Evolutionary conservation across 2,113 vertebrate species (phyloP).

Genomic region (Dendrocopos noguchii): DNA sequence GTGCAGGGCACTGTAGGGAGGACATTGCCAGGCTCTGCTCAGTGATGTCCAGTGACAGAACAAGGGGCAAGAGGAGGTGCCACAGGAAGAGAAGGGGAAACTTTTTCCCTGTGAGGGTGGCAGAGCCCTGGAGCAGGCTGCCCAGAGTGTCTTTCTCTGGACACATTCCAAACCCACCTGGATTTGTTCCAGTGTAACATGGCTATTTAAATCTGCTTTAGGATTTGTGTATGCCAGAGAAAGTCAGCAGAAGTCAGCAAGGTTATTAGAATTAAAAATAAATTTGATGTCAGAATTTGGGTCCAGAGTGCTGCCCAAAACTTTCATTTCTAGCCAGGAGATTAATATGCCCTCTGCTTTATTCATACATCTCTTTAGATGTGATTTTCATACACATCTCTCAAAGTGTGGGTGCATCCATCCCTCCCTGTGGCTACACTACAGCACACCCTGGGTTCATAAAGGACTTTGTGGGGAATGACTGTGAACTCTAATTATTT

Average conservation of each 20-base stretch:
- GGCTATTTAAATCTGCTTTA: background rate
- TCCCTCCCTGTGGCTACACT: background rate
- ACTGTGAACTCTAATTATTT: background rate
- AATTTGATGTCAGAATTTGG: background rate
- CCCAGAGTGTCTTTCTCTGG: too few species aligned
- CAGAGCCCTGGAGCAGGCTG: too few species aligned
- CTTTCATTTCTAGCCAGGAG: background rate
- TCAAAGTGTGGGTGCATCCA: background rate
- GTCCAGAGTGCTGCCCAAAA: background rate
- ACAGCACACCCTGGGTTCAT: background rate
- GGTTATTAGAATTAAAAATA: background rate
- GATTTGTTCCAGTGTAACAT: too few species aligned
- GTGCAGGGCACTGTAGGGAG: too few species aligned
- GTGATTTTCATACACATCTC: background rate
- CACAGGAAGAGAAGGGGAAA: background rate
- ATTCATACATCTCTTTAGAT: background rate
- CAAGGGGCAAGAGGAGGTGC: too few species aligned
- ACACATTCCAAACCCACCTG: too few species aligned
- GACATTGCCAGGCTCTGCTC: too few species aligned
- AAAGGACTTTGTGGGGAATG: background rate
- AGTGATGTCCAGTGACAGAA: too few species aligned
- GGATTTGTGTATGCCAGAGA: background rate
- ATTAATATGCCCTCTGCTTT: fast-evolving
- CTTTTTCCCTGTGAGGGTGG: too few species aligned
- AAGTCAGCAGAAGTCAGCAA: background rate